Conservation (phyloP, 2,797 vertebrate genomes). For the Sylvia borin region DNA sequence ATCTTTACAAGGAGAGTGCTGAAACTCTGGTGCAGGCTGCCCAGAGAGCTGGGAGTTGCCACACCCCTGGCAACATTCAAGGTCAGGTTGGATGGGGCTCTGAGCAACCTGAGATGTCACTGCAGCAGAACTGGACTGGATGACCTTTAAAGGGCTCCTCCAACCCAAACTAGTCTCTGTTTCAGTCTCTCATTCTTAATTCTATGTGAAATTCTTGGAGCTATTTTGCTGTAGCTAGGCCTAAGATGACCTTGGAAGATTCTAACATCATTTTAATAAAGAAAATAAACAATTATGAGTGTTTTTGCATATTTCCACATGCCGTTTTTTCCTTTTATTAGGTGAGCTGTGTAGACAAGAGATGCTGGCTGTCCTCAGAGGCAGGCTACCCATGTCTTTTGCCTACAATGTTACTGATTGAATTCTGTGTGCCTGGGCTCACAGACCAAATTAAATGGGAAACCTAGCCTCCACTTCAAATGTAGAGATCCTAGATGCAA, state of each 20-base stretch:
- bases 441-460: not conserved
- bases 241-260: not conserved
- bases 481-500: not conserved
- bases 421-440: not conserved
- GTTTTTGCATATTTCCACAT: not conserved
- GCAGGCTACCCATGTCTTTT: not conserved
- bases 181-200: not conserved
- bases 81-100: not conserved
- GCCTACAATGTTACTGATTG: not conserved
- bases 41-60: too few relatives aligned
- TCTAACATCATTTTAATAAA: not conserved
- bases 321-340: not conserved
- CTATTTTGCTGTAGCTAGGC: rapidly evolving
- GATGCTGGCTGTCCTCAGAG: not conserved
- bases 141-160: not conserved
- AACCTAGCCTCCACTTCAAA: not conserved
- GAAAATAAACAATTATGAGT: not conserved
- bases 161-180: not conserved
- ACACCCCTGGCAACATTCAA: not conserved
- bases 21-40: not conserved
- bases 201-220: not conserved
- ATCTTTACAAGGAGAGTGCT: not conserved
- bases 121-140: rapidly evolving
- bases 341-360: not conserved
- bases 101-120: not conserved